Percentiles rank a stretch among this genome's conserved stretches.
These are phyloP conservation scores for Smithornis capensis DNA, from an alignment of 2,113 vertebrate genomes.

Conservation along the genomic window DNA sequence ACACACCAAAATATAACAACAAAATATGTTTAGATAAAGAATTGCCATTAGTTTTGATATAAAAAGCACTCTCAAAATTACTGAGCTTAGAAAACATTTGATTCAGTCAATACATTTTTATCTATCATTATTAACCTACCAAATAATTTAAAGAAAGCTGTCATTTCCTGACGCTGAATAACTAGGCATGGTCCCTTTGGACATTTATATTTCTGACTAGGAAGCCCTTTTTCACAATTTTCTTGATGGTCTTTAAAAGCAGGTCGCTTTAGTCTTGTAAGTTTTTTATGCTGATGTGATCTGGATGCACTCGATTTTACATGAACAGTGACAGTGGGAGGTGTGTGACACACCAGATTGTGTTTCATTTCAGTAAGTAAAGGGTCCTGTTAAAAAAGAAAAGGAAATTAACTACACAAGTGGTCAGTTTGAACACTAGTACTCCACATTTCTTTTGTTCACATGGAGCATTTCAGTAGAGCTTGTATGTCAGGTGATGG, in stretches of 20 bases:
- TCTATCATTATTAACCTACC: slow-evolving; percentile 73
- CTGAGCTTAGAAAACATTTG: background rate
- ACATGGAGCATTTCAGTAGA: background rate
- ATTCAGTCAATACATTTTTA: background rate
- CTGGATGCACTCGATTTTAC: slow-evolving; percentile 72
- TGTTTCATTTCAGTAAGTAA: slow-evolving; percentile 75
- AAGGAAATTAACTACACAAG: slow-evolving; percentile 30
- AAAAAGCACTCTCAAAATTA: background rate
- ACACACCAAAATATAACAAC: background rate
- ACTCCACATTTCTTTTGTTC: background rate
- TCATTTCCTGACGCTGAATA: slow-evolving; percentile 90
- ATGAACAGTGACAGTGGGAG: slow-evolving; percentile 75
- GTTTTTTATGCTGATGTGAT: slow-evolving; percentile 73
- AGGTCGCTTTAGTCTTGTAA: slow-evolving; percentile 70
- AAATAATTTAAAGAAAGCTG: slow-evolving; percentile 90
- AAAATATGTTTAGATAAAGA: background rate
- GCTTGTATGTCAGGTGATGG: background rate
- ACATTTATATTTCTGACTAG: slow-evolving; percentile 57
- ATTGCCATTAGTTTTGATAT: background rate
- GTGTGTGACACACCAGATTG: slow-evolving; percentile 73
- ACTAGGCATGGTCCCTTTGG: slow-evolving; percentile 71
- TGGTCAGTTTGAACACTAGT: background rate
- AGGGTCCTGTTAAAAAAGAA: slow-evolving; percentile 69
- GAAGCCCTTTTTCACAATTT: slow-evolving; percentile 62
- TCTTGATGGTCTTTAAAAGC: slow-evolving; percentile 70